Percentiles rank a stretch among this genome's conserved stretches.
Conservation (phyloP, 2,888 invertebrate genomes). For the Ophion ventricosus region DNA sequence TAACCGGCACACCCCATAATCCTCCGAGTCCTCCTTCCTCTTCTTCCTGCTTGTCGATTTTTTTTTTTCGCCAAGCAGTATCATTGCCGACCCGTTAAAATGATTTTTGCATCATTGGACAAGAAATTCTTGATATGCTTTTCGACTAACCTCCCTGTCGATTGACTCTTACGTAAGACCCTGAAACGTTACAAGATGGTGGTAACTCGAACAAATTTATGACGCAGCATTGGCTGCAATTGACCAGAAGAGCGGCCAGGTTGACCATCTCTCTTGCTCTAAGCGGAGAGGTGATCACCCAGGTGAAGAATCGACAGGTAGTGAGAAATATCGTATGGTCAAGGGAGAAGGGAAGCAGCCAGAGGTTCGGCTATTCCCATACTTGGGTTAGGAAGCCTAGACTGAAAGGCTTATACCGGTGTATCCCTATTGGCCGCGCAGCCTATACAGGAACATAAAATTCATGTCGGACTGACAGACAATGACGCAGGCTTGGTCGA, state of each 20-base stretch:
- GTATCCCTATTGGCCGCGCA: conserved; percentile 64
- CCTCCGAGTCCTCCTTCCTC: conserved; percentile 53
- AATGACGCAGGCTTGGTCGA: conserved; percentile 70
- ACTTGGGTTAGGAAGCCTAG: neutral
- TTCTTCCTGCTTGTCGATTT: conserved; percentile 49
- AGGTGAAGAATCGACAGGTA: conserved; percentile 58
- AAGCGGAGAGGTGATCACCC: neutral
- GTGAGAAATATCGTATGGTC: conserved; percentile 32
- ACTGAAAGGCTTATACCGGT: conserved; percentile 77
- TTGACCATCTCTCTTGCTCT: conserved; percentile 18
- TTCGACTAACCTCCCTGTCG: too few species aligned
- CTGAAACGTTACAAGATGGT: neutral
- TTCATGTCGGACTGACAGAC: conserved; percentile 70
- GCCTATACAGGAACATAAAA: conserved; percentile 74
- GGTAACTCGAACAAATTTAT: neutral
- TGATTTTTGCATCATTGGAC: conserved; percentile 52
- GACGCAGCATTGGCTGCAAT: conserved; percentile 7
- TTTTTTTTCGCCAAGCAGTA: too few species aligned
- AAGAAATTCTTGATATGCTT: neutral
- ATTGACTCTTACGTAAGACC: neutral
- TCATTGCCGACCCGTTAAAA: conserved; percentile 34
- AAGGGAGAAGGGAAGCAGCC: conserved; percentile 22
- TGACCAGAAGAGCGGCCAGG: conserved; percentile 55
- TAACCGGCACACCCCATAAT: conserved; percentile 66
- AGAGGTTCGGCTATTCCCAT: conserved; percentile 24